phyloP scores from a whole-genome alignment of 1,140 invertebrate genomes.

The Leptinotarsa undecemlineata region DNA sequence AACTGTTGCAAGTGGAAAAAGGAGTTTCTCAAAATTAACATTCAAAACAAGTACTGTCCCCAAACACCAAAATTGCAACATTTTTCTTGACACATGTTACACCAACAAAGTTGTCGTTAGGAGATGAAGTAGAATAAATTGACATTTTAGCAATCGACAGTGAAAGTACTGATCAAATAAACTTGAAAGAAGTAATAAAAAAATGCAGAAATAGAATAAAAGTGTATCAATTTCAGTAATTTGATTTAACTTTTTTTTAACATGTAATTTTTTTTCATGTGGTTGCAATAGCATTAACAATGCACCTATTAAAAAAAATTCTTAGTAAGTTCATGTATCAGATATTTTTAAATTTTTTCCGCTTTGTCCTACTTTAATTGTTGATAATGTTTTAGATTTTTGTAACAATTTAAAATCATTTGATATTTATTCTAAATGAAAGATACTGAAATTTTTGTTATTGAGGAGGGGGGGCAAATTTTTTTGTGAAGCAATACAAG shows the following conservation, averaged over 20 bases:
- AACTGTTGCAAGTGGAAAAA: not conserved
- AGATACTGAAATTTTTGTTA: not conserved
- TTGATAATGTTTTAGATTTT: not conserved
- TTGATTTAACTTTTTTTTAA: too few species aligned
- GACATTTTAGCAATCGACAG: too few species aligned
- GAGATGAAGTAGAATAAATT: too few species aligned
- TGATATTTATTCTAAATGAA: not conserved
- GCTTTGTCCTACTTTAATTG: not conserved
- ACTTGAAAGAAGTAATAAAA: too few species aligned
- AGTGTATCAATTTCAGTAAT: too few species aligned
- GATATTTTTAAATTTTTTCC: not conserved
- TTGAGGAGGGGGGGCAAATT: not conserved
- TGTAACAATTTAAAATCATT: not conserved
- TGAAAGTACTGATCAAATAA: too few species aligned
- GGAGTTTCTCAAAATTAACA: not conserved
- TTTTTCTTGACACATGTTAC: too few species aligned
- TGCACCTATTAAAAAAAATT: not conserved
- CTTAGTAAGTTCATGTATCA: not conserved
- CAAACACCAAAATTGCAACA: too few species aligned
- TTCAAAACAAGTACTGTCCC: not conserved
- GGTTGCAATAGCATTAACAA: too few species aligned
- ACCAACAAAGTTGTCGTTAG: too few species aligned
- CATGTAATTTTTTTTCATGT: too few species aligned
- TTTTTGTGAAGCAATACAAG: not conserved
- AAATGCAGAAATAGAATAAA: too few species aligned